These are phyloP conservation scores for Trachelus iudaicus DNA, from an alignment of 2,888 invertebrate genomes.

Conservation along the genomic window DNA sequence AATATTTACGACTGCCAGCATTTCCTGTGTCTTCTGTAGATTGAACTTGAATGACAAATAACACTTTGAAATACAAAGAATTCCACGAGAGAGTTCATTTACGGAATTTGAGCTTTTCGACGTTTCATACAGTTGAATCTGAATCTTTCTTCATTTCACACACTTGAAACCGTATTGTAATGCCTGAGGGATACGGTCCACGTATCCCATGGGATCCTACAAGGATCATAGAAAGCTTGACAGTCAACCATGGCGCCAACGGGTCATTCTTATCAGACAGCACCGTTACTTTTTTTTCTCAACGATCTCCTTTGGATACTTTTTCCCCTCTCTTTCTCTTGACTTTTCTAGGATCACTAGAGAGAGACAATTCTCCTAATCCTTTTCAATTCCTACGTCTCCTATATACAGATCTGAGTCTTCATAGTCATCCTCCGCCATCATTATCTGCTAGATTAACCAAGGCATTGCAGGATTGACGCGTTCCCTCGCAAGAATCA, in stretches of 20 bases:
- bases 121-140: not conserved
- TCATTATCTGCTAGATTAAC: slow-evolving; percentile 18
- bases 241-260: slow-evolving; percentile 34
- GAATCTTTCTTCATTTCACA: not conserved
- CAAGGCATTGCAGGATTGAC: slow-evolving; percentile 20
- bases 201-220: not conserved
- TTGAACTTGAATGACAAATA: not conserved
- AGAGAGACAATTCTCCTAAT: not conserved
- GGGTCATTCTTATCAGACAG: slow-evolving; percentile 35
- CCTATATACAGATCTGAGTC: slow-evolving; percentile 8
- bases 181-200: not conserved
- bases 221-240: slow-evolving; percentile 2
- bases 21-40: not conserved
- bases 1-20: not conserved
- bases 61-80: not conserved
- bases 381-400: not conserved
- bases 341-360: not conserved
- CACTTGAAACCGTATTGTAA: not conserved
- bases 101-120: not conserved
- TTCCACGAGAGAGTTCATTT: not conserved
- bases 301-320: not conserved
- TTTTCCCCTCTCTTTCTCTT: slow-evolving; percentile 13
- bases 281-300: slow-evolving; percentile 32
- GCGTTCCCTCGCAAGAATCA: slow-evolving; percentile 12
- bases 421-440: not conserved